Base-by-base conservation (phyloP, 2,888 invertebrate species). In the Endomychus coccineus region DNA sequence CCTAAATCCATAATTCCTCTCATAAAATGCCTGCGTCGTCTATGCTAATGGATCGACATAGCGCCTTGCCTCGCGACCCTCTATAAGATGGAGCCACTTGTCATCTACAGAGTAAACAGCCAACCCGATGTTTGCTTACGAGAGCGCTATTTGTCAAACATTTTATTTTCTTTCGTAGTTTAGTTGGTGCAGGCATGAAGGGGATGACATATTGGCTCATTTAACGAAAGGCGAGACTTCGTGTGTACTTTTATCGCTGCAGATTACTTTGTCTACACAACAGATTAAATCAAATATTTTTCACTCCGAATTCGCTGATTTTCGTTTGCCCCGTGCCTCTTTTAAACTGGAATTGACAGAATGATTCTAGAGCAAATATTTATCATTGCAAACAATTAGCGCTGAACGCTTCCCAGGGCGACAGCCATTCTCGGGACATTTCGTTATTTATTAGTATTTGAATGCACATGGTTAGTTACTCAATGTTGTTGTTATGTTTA, bases 261-360 rank as follows among this genome's bases (percentile, higher is more conserved):
- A 59, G 62, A 64, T 63, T 64, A 63, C 62, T 57, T 58, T 62
- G 63, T 64, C 63, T 62, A 58, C 62, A 61, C 60, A 61, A 63
- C 61, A 63, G 62, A 66, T 66, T 66, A 64, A 63, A 62, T 62
- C 62, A 64, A 64, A 64, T 62, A 64, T 63, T 66, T 66, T 64
- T 64, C 63, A 63, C 59, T 55, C 57, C 45, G 42, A 42, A 28
- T 29, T 27, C 12, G 25, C 34, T 37, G 24, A 16, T 16, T 19
- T n/a, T 6, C 6, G 21, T 19, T 7, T n/a, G 21, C n/a, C n/a
- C 21, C 6, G 6, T 19, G 6, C n/a, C 21, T 19, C n/a, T n/a
- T n/a, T n/a, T n/a, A n/a, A n/a, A n/a, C n/a, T n/a, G n/a, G n/a
- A n/a, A n/a, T n/a, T n/a, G n/a, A n/a, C n/a, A n/a, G n/a, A n/a